These are phyloP conservation scores for Amazona finschi DNA, from an alignment of 2,797 vertebrate genomes.

Conservation along the genomic window DNA sequence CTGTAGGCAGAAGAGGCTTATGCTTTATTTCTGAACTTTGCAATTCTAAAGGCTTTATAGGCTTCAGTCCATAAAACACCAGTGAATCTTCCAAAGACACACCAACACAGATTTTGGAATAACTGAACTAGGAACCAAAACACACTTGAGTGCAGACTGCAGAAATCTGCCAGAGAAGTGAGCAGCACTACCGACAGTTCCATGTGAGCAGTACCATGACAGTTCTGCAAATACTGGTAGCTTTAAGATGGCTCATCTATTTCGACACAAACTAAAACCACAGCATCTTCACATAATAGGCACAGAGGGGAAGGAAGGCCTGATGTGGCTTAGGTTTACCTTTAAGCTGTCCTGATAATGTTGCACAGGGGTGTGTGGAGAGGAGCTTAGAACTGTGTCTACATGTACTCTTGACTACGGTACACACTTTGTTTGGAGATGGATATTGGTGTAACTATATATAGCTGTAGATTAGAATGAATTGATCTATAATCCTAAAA, in stretches of 20 bases:
- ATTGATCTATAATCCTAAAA: not conserved
- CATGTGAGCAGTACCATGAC: not conserved
- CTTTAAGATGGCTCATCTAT: not conserved
- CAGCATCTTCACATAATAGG: not conserved
- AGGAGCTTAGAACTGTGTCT: not conserved
- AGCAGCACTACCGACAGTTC: not conserved
- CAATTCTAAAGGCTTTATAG: not conserved
- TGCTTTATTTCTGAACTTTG: not conserved
- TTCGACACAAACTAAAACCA: not conserved
- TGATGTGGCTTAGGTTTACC: not conserved
- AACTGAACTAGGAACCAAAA: not conserved
- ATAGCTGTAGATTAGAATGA: not conserved
- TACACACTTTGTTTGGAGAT: not conserved
- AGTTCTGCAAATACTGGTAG: not conserved
- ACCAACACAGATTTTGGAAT: not conserved
- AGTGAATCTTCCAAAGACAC: not conserved
- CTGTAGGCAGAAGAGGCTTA: not conserved
- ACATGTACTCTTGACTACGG: not conserved
- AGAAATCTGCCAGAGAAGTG: not conserved
- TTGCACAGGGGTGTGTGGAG: not conserved
- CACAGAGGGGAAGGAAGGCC: not conserved
- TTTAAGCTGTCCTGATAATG: not conserved
- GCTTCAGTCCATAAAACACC: not conserved
- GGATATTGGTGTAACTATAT: not conserved
- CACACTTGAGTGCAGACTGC: not conserved